Evolutionary conservation across 2,797 vertebrate genomes (phyloP).

Genomic region (Miichthys miiuy): DNA sequence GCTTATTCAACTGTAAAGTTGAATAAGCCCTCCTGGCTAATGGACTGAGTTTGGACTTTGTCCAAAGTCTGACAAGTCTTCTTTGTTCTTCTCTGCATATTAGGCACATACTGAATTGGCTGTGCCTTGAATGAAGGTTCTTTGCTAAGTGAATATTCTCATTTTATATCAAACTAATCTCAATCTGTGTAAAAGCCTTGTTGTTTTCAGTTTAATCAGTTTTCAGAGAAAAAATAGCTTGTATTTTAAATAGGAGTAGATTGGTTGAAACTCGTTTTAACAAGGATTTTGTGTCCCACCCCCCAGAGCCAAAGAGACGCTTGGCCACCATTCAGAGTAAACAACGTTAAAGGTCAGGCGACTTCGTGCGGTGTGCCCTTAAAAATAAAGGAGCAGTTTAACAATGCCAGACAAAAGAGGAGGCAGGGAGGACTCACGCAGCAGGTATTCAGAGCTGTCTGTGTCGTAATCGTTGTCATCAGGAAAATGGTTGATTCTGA

Average conservation of each 20-base stretch:
- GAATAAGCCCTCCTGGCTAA: slow-evolving; percentile 44
- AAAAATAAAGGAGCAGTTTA: slow-evolving; percentile 7
- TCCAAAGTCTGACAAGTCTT: slow-evolving; percentile 33
- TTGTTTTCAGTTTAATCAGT: slow-evolving; percentile 7
- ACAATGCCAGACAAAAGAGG: neutral
- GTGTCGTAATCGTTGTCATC: slow-evolving; percentile 98
- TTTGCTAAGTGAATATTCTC: slow-evolving; percentile 31
- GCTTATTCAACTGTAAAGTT: slow-evolving; percentile 48
- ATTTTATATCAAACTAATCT: slow-evolving; percentile 23
- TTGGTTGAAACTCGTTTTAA: slow-evolving; percentile 6
- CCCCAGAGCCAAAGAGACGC: neutral
- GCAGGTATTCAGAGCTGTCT: slow-evolving; percentile 97
- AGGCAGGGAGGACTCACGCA: slow-evolving; percentile 88
- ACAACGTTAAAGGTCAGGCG: slow-evolving; percentile 2
- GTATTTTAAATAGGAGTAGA: slow-evolving; percentile 2
- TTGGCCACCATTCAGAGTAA: neutral
- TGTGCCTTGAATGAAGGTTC: slow-evolving; percentile 19
- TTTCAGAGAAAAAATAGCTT: slow-evolving; percentile 6
- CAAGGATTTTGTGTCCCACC: neutral
- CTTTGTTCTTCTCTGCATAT: slow-evolving; percentile 44
- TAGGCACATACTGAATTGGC: slow-evolving; percentile 18
- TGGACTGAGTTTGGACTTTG: slow-evolving; percentile 50
- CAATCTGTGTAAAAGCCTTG: neutral
- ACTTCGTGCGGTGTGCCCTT: neutral
- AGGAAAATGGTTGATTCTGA: slow-evolving; percentile 98